Percentiles rank a stretch among this genome's conserved stretches.
Evolutionary conservation across 2,797 vertebrate species (phyloP).

Genomic region (Lithobates sylvaticus): DNA sequence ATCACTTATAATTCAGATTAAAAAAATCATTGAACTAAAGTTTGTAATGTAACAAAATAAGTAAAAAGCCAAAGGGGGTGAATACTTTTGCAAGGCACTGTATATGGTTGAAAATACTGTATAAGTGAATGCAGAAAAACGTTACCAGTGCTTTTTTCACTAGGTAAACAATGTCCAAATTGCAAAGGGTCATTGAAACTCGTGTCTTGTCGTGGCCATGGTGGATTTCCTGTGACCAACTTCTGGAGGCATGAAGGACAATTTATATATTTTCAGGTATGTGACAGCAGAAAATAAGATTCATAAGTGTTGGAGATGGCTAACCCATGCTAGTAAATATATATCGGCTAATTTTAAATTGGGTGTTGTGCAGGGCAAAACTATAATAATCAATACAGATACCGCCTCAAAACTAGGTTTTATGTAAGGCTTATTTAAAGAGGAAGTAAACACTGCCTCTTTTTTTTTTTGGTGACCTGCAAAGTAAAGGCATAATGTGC

Average conservation of each 20-base stretch:
- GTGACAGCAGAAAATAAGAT: conserved; percentile 18
- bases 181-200: conserved; percentile 76
- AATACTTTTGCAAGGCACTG: background rate
- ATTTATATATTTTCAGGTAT: conserved; percentile 84
- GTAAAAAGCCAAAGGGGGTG: too few relatives aligned
- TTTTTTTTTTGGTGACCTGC: too few relatives aligned
- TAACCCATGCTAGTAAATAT: background rate
- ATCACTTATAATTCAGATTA: too few relatives aligned
- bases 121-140: background rate
- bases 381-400: too few relatives aligned
- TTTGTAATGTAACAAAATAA: too few relatives aligned
- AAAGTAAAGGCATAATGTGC: too few relatives aligned
- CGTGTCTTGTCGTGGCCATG: conserved; percentile 79
- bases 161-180: conserved; percentile 79
- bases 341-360: background rate
- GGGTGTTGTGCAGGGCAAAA: background rate
- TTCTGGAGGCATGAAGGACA: conserved; percentile 83
- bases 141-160: background rate
- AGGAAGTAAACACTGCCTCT: too few relatives aligned
- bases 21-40: too few relatives aligned
- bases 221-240: conserved; percentile 84
- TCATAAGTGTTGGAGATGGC: too few relatives aligned
- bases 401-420: too few relatives aligned
- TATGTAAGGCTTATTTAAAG: too few relatives aligned
- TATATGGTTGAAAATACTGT: background rate